These are phyloP conservation scores for Xanthorhoe designata DNA, from an alignment of 2,888 invertebrate genomes.

Conservation along the genomic window DNA sequence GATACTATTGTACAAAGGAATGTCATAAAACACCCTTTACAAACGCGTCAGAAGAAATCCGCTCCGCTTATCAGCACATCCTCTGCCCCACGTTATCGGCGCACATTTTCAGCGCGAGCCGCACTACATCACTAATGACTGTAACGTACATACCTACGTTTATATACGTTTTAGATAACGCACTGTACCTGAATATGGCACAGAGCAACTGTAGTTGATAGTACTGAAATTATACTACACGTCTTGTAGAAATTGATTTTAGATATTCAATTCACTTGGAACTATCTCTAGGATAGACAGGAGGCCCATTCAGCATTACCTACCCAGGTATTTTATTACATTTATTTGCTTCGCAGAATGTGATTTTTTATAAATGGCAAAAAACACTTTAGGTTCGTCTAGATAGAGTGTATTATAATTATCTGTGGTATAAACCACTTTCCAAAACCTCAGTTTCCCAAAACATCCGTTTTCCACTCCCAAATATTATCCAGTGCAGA, in stretches of 20 bases:
- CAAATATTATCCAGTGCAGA: too few species aligned
- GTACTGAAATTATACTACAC: neutral
- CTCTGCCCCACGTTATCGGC: constrained; percentile 54
- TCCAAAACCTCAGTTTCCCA: too few species aligned
- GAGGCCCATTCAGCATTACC: too few species aligned
- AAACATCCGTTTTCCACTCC: too few species aligned
- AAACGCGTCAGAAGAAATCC: constrained; percentile 17
- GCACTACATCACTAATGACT: constrained; percentile 73
- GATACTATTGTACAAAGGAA: neutral
- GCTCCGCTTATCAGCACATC: constrained; percentile 43
- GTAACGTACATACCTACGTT: constrained; percentile 47
- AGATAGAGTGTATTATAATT: too few species aligned
- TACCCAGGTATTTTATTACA: too few species aligned
- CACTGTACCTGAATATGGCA: constrained; percentile 1
- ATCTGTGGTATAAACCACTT: too few species aligned
- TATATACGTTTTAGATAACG: constrained; percentile 45
- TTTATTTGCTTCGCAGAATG: too few species aligned
- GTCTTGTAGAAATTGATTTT: neutral
- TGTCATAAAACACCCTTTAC: neutral
- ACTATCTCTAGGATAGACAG: too few species aligned
- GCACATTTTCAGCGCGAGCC: constrained; percentile 65
- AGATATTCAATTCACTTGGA: too few species aligned
- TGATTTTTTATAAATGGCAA: too few species aligned
- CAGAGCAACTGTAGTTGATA: neutral
- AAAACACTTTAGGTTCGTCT: too few species aligned